Conservation (phyloP, 2,797 vertebrate species). For the Poecilia picta region DNA sequence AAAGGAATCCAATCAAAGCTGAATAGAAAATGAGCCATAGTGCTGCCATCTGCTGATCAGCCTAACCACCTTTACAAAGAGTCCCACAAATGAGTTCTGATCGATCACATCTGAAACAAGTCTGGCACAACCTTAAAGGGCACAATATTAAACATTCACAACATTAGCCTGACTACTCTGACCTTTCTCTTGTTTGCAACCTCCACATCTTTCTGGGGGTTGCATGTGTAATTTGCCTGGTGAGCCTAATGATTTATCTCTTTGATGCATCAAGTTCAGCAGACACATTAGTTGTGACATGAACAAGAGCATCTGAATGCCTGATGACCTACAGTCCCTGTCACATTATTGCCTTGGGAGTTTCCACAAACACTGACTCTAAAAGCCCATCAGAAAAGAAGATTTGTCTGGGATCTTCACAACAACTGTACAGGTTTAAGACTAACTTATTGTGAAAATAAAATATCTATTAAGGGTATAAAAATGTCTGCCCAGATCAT, state of each 20-base stretch:
- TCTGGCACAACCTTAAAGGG: conserved; percentile 63
- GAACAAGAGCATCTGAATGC: conserved; percentile 60
- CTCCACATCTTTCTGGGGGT: conserved; percentile 66
- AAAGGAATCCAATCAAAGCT: conserved; percentile 13
- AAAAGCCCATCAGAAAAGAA: conserved; percentile 7
- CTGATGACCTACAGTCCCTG: conserved; percentile 52
- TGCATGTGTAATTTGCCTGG: conserved; percentile 64
- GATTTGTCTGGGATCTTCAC: background rate
- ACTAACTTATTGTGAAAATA: background rate
- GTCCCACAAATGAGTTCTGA: conserved; percentile 39
- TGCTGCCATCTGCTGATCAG: conserved; percentile 22
- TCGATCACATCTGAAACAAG: conserved; percentile 58
- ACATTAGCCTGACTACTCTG: conserved; percentile 58
- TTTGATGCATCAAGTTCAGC: conserved; percentile 59
- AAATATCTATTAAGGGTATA: background rate
- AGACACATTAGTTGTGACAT: conserved; percentile 60
- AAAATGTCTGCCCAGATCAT: background rate
- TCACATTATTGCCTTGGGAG: conserved; percentile 32
- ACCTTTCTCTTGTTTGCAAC: conserved; percentile 72
- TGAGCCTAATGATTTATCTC: conserved; percentile 70
- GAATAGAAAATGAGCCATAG: conserved; percentile 26
- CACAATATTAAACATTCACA: conserved; percentile 71
- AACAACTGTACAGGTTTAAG: background rate
- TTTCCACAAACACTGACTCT: conserved; percentile 40
- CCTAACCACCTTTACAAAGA: conserved; percentile 10